Evolutionary conservation across 2,113 vertebrate species (phyloP), one percentile per base, ranked within the genome.

Genomic region (Chlorodrepanis virens): DNA sequence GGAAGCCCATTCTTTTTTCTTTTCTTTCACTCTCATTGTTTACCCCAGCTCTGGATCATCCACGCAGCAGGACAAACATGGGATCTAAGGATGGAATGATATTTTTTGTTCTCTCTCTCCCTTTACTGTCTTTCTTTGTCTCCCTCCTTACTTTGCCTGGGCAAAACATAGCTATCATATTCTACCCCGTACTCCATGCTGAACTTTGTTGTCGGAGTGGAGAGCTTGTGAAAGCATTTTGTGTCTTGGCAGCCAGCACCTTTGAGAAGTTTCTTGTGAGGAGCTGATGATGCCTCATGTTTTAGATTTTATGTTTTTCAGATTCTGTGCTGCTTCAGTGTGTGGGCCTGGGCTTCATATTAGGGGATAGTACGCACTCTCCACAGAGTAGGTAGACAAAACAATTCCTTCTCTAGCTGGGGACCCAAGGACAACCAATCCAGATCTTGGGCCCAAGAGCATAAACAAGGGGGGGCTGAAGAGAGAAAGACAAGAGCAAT

Each of bases 21-120:
- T 50, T 21, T 65, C 18, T 28, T 50, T 44, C 40, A 9, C 19
- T 27, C 13, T 59, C 5, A 13, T 9, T 16, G 33, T 33, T 81
- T 67, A 21, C 12, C 14, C 6, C 33, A 52, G 15, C 23, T 59
- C 27, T 65, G 14, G 37, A 37, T 10, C 19, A 33, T 28, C 37
- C 18, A 19, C 0, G 0, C 22, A 23, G 10, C 18, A 57, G 10
- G 23, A 35, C 6, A 49, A 72, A 50, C 1, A 4, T 13, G 29
- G 18, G 5, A 59, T 20, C 10, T 44, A 23, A 72, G 11, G 18
- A 65, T 0, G 0, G 14, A 29, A 65, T 39, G 3, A 52, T 67
- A 39, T 14, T 33, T 19, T 37, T 72, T 57, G 19, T 23, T 50
- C 27, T 65, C 14, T 31, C 11, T 50, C 19, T 39, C 5, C 18